These are phyloP conservation scores for Columba guinea DNA, from an alignment of 2,797 vertebrate species.

Conservation along the genomic window DNA sequence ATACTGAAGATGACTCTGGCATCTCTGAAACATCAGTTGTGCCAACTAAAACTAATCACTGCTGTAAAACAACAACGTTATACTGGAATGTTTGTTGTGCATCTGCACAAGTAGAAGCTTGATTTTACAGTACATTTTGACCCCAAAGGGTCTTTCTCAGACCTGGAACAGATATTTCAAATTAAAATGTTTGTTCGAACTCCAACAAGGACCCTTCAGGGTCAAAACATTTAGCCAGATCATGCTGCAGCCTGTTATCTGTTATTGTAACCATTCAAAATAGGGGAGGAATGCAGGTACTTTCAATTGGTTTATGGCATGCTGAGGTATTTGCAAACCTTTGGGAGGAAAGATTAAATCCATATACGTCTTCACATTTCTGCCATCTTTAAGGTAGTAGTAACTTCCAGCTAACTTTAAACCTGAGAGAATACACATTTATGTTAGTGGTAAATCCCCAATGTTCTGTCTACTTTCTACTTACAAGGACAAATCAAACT, in stretches of 20 bases:
- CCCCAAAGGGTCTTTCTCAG: slow-evolving; percentile 30
- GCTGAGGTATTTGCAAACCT: background rate
- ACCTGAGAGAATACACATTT: background rate
- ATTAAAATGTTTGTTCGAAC: slow-evolving; percentile 31
- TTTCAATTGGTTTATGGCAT: background rate
- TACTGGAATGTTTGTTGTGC: background rate
- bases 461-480: background rate
- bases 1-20: background rate
- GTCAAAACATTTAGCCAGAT: slow-evolving; percentile 39
- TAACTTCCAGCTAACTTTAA: background rate
- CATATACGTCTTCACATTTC: background rate
- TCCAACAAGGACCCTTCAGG: background rate
- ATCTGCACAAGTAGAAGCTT: slow-evolving; percentile 26
- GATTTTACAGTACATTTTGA: slow-evolving; percentile 25
- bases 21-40: background rate
- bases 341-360: background rate
- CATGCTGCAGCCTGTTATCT: slow-evolving; percentile 56
- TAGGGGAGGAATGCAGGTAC: background rate
- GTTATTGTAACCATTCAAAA: slow-evolving; percentile 20
- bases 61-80: background rate
- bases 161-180: slow-evolving; percentile 27
- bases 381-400: background rate
- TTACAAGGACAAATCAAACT: background rate
- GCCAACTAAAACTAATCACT: slow-evolving; percentile 15
- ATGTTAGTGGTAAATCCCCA: background rate